Base-by-base conservation (phyloP, 2,888 invertebrate genomes). In the Drosophila ustulata region DNA sequence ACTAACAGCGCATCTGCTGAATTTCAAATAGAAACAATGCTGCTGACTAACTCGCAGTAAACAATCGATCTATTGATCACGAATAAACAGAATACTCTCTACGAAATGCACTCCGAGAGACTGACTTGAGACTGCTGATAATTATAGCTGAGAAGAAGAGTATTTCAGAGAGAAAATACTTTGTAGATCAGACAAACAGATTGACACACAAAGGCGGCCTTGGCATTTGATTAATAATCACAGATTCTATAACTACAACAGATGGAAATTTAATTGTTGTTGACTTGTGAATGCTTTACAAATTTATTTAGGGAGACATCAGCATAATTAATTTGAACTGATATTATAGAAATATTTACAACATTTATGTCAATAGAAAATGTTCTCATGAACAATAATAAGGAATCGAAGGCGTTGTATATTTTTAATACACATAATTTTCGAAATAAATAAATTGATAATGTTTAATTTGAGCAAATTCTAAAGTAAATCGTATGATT, bases 211-310 rank as follows among this genome's bases (percentile, higher is more conserved):
- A 41, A 41, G 3, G 18, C 13, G 13, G 5, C 39, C 39, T 41
- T 41, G 13, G 18, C 39, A 13, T 41, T 41, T 41, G 39, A 41
- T 41, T 41, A 13, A 41, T 41, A 41, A 41, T 41, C 39, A 7
- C 1, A 41, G 3, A 13, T 7, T 0, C 18, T 7, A 3, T 18
- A 7, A 37, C n/a, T 9, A 6, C 3, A 32, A 8, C 2, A 1
- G 32, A 9, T 34, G 13, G 3, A 18, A 18, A 18, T 18, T 18
- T 1, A 18, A 18, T 18, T 18, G 18, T 18, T 18, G 18, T 18
- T 18, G 39, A 18, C 0, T 41, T 41, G 39, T 18, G 2, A 2
- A 39, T 39, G 39, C 39, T 0, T 13, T 41, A 9, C 0, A 39
- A 39, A 13, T 39, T 13, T 9, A 39, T 37, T 37, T 4, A 37